Conservation (phyloP, 30 jellyfish, hydroid and myxozoan species). For the Cassiopea xamachana region DNA sequence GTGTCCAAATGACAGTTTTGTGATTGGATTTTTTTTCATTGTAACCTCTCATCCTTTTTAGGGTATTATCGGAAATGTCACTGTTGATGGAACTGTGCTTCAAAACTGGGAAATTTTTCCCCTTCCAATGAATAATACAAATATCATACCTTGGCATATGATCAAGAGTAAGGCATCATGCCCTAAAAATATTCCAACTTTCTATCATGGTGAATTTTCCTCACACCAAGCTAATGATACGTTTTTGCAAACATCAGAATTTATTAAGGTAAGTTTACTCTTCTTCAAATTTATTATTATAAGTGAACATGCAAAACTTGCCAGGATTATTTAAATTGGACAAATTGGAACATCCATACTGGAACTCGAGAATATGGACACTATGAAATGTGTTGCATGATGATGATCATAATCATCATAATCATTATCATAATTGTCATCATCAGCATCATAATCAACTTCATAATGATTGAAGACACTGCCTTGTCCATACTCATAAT, state of each 20-base stretch:
- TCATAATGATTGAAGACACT: too few species aligned
- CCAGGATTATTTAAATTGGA: too few species aligned
- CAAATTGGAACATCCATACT: too few species aligned
- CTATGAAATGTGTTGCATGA: too few species aligned
- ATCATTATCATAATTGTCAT: too few species aligned
- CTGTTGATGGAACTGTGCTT: conserved; percentile 19
- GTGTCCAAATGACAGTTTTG: too few species aligned
- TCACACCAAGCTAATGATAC: conserved; percentile 66
- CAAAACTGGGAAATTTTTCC: conserved; percentile 67
- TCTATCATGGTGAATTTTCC: conserved; percentile 38
- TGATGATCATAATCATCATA: too few species aligned
- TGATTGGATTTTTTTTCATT: too few species aligned
- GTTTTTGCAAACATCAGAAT: conserved; percentile 41
- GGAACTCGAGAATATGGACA: too few species aligned
- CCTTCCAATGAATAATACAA: conserved; percentile 40
- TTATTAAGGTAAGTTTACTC: conserved; percentile 48
- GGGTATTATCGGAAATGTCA: conserved; percentile 63
- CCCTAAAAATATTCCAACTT: conserved; percentile 26
- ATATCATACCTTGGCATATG: conserved; percentile 10
- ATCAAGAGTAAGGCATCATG: not conserved
- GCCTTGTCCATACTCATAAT: too few species aligned
- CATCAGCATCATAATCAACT: too few species aligned
- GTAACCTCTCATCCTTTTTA: not conserved
- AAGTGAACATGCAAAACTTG: not conserved
- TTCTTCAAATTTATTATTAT: not conserved